Evolutionary conservation across 2,797 vertebrate genomes (phyloP).

Genomic region (Adrianichthys oophorus): DNA sequence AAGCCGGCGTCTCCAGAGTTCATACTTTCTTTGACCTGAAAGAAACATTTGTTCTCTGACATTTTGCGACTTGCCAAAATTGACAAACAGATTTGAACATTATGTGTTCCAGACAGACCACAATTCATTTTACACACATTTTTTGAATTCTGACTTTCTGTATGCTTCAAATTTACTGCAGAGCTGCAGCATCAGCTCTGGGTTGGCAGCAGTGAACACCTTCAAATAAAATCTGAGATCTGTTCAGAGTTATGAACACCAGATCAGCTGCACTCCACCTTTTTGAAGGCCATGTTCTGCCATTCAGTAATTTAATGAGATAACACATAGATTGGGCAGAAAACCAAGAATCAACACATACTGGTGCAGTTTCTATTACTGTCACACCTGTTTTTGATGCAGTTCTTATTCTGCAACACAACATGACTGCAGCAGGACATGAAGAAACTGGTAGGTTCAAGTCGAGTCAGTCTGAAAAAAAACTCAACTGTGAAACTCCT

Average conservation of each 20-base stretch:
- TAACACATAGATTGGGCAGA: neutral
- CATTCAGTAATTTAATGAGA: neutral
- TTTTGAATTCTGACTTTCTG: conserved; percentile 16
- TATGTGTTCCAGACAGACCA: conserved; percentile 19
- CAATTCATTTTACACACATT: conserved; percentile 16
- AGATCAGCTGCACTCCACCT: conserved; percentile 2
- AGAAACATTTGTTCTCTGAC: neutral
- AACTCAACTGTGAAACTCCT: too few species aligned
- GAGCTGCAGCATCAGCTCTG: neutral
- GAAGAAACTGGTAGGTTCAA: too few species aligned
- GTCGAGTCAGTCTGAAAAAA: too few species aligned
- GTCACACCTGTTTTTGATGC: too few species aligned
- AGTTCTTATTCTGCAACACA: too few species aligned
- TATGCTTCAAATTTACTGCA: conserved; percentile 3
- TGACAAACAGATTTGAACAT: conserved; percentile 3
- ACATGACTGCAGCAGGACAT: too few species aligned
- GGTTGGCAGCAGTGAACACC: neutral
- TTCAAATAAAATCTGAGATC: conserved; percentile 1
- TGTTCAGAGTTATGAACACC: neutral
- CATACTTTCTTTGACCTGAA: neutral
- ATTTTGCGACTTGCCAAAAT: conserved; percentile 8
- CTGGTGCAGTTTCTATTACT: too few species aligned
- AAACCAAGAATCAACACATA: neutral
- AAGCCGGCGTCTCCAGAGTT: neutral
- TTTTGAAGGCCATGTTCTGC: neutral